phyloP scores from a whole-genome alignment of 1,140 invertebrate genomes.

The Drosophila hydei region DNA sequence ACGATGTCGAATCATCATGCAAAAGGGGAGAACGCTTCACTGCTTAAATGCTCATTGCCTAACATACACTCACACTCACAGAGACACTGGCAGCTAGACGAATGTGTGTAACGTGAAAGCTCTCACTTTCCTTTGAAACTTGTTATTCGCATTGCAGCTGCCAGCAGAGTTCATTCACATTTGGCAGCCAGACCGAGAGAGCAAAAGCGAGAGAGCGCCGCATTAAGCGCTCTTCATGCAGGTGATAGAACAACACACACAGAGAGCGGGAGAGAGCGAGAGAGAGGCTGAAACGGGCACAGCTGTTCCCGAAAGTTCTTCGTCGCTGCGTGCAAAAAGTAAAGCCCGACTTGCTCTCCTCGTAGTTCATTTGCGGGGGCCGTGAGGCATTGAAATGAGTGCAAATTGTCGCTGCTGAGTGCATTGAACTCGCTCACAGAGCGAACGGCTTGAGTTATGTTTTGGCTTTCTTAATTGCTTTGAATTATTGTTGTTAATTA shows the following conservation, averaged over 20 bases:
- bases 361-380: constrained; percentile 42
- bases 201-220: constrained; percentile 33
- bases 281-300: constrained; percentile 53
- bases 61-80: constrained; percentile 18
- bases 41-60: constrained; percentile 21
- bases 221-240: constrained; percentile 25
- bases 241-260: constrained; percentile 27
- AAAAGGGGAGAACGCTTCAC: constrained; percentile 21
- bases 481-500: constrained; percentile 22
- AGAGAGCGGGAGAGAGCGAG: constrained; percentile 31
- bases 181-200: constrained; percentile 47
- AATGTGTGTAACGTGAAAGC: constrained; percentile 59
- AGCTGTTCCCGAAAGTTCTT: constrained; percentile 76
- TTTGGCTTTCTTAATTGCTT: constrained; percentile 26
- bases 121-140: constrained; percentile 83
- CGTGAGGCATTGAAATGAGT: constrained; percentile 69
- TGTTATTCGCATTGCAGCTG: constrained; percentile 77
- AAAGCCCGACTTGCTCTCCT: constrained; percentile 23
- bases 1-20: constrained; percentile 46
- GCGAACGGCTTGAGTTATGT: neutral
- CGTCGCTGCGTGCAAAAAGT: constrained; percentile 24
- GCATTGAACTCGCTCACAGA: constrained; percentile 62
- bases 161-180: constrained; percentile 81
- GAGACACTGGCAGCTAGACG: constrained; percentile 22
- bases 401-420: constrained; percentile 63